These are phyloP conservation scores for Agonopterix subpropinquella DNA, from an alignment of 2,888 invertebrate species.

Conservation along the genomic window DNA sequence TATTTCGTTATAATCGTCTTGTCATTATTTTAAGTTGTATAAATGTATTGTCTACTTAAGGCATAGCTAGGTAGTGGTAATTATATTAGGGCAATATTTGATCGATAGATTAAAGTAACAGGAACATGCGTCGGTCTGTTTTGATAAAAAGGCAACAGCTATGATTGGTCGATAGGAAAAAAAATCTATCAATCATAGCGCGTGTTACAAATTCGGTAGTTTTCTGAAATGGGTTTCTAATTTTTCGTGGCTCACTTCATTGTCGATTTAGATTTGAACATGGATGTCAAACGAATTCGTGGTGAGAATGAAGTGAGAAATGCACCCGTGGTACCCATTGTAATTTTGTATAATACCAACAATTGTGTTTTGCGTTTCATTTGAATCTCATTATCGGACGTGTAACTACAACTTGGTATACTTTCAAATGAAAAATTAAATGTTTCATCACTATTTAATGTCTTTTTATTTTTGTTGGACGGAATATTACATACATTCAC, in stretches of 20 bases:
- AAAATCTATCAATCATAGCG: neutral
- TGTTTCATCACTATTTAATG: constrained; percentile 63
- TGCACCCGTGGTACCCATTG: constrained; percentile 14
- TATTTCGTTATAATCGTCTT: constrained; percentile 68
- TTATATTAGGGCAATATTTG: constrained; percentile 64
- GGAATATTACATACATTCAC: no score
- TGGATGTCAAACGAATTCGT: neutral
- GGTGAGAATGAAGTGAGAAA: constrained; percentile 12
- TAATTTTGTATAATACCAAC: constrained; percentile 61
- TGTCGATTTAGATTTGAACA: constrained; percentile 1
- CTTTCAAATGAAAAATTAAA: constrained; percentile 75
- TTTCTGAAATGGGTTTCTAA: constrained; percentile 9
- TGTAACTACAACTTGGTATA: constrained; percentile 72
- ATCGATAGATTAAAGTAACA: constrained; percentile 38
- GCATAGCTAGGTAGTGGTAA: constrained; percentile 71
- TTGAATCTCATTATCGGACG: constrained; percentile 73
- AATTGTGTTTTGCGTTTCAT: constrained; percentile 66
- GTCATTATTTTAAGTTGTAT: constrained; percentile 75
- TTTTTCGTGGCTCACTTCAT: constrained; percentile 12
- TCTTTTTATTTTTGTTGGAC: constrained; percentile 21
- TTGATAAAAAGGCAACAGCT: constrained; percentile 8
- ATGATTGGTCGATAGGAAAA: constrained; percentile 1
- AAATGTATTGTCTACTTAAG: constrained; percentile 70
- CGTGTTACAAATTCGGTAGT: neutral
- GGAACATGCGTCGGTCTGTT: constrained; percentile 12